Evolutionary conservation across 2,113 vertebrate species (phyloP).

Genomic region (Cavia aperea): DNA sequence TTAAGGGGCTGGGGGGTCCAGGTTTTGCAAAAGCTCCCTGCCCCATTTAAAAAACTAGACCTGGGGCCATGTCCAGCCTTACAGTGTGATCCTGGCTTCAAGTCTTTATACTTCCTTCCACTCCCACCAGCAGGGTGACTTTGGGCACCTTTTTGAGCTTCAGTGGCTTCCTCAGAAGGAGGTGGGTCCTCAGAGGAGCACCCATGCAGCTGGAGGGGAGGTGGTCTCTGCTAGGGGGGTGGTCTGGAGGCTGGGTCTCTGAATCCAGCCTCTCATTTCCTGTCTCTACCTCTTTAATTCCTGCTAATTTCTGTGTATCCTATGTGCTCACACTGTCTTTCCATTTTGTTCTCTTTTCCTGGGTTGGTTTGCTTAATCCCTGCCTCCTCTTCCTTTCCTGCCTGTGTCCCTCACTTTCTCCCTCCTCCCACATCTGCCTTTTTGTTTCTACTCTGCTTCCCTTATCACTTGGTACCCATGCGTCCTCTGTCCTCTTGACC

Average conservation of each 20-base stretch:
- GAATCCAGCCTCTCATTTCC: background rate
- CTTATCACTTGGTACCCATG: background rate
- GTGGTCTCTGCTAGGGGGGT: background rate
- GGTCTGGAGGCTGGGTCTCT: background rate
- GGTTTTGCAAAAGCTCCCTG: accelerated
- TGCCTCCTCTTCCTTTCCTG: background rate
- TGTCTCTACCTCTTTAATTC: background rate
- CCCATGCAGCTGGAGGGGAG: background rate
- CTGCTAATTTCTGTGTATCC: background rate
- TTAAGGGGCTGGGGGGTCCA: background rate
- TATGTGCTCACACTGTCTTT: background rate
- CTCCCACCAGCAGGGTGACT: background rate
- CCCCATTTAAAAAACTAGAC: background rate
- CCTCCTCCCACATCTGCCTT: background rate
- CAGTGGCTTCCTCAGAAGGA: background rate
- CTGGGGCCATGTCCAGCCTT: background rate
- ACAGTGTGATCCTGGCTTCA: background rate
- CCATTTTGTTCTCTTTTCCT: background rate
- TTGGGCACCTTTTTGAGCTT: background rate
- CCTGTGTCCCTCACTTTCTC: background rate
- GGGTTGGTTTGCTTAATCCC: background rate
- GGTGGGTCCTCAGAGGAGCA: background rate
- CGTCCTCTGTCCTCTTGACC: background rate
- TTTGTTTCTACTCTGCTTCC: background rate
- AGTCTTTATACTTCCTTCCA: background rate